phyloP scores from a whole-genome alignment of 2,797 vertebrate genomes.

The Micropoecilia bifurca region DNA sequence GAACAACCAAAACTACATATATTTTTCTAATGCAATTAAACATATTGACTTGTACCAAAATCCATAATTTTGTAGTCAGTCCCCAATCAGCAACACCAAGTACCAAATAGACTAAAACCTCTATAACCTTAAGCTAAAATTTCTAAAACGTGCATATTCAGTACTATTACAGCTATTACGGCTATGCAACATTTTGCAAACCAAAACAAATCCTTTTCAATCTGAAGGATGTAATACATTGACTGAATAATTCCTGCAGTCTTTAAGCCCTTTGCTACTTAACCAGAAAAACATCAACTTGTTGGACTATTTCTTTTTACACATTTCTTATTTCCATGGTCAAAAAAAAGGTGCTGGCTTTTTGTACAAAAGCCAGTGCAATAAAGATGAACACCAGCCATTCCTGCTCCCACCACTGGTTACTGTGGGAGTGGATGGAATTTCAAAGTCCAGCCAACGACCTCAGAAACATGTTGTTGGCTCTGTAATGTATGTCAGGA shows the following conservation, averaged over 20 bases:
- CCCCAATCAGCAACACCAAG: background rate
- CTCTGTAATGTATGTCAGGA: conserved; percentile 68
- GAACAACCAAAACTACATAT: background rate
- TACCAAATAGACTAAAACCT: background rate
- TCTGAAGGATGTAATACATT: background rate
- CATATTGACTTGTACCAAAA: background rate
- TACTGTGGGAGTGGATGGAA: conserved; percentile 82
- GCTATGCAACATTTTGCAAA: background rate
- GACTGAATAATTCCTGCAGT: background rate
- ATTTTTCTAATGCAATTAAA: background rate
- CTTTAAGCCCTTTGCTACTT: conserved; percentile 10
- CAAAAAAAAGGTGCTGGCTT: conserved; percentile 42
- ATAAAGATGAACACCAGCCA: conserved; percentile 26
- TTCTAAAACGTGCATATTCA: background rate
- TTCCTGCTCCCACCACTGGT: conserved; percentile 43
- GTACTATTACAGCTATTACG: background rate
- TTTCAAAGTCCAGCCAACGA: conserved; percentile 71
- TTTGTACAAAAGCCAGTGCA: conserved; percentile 58
- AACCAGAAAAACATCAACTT: conserved; percentile 24
- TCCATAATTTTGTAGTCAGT: background rate
- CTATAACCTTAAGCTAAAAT: background rate
- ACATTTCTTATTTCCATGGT: conserved; percentile 49
- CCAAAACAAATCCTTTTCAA: background rate
- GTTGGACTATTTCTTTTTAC: conserved; percentile 33
- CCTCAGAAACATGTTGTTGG: conserved; percentile 76